Percentiles rank a stretch among this genome's conserved stretches.
Evolutionary conservation across 2,888 invertebrate genomes (phyloP).

Genomic region (Argyresthia albistria): DNA sequence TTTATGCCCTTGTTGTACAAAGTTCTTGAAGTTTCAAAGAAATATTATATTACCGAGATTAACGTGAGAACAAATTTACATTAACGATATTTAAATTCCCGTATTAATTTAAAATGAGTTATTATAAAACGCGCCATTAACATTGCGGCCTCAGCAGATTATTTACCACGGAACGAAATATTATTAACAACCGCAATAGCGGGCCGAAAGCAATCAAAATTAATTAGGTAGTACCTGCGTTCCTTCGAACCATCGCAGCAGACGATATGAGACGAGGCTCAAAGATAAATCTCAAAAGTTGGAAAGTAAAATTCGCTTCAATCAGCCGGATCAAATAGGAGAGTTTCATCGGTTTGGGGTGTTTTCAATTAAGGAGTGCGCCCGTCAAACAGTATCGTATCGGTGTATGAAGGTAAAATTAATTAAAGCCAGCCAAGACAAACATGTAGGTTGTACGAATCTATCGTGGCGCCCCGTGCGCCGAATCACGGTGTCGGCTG

Average conservation of each 20-base stretch:
- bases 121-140: conserved; percentile 52
- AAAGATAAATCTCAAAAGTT: conserved; percentile 62
- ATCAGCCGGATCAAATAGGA: conserved; percentile 66
- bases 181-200: conserved; percentile 46
- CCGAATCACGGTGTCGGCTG: conserved; percentile 20
- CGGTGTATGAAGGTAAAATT: conserved; percentile 72
- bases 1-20: too few species aligned
- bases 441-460: conserved; percentile 64
- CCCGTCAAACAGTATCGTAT: conserved; percentile 59
- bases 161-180: conserved; percentile 48
- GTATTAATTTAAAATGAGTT: conserved; percentile 37
- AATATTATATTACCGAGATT: neutral
- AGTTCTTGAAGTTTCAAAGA: too few species aligned
- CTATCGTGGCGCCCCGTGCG: conserved; percentile 58
- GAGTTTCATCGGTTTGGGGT: conserved; percentile 61
- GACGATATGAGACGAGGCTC: conserved; percentile 17
- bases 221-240: conserved; percentile 42
- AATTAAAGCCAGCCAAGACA: conserved; percentile 69
- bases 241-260: conserved; percentile 21
- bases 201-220: conserved; percentile 54
- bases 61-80: conserved; percentile 2
- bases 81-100: too few species aligned
- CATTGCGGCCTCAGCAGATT: conserved; percentile 26
- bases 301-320: conserved; percentile 68
- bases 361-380: conserved; percentile 68